phyloP scores from a whole-genome alignment of 2,888 invertebrate genomes.

The Meteorus cinctellus region DNA sequence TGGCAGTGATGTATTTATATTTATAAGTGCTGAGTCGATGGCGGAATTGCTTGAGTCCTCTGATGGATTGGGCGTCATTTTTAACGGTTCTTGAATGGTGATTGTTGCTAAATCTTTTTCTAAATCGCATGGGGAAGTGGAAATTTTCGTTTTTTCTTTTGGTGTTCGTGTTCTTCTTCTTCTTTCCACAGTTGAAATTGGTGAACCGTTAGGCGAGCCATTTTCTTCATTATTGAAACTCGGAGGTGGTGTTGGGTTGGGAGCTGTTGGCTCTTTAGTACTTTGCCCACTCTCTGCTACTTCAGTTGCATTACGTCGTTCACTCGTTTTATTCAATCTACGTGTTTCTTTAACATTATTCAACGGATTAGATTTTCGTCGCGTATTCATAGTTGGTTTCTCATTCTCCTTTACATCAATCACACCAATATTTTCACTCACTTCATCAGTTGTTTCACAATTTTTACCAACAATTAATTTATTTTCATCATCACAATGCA shows the following conservation, averaged over 20 bases:
- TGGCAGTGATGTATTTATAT: constrained; percentile 16
- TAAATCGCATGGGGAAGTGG: constrained; percentile 28
- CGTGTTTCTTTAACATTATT: constrained; percentile 30
- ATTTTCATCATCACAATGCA: constrained; percentile 52
- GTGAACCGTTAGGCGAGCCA: constrained; percentile 36
- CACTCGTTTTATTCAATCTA: neutral
- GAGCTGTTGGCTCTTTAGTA: neutral
- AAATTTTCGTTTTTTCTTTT: constrained; percentile 22
- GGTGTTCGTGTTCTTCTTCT: constrained; percentile 26
- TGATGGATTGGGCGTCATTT: neutral
- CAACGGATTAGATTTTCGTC: constrained; percentile 35
- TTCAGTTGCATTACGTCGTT: constrained; percentile 1
- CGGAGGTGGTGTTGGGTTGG: neutral
- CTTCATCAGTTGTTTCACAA: neutral
- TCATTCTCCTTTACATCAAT: neutral
- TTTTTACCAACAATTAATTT: constrained; percentile 12
- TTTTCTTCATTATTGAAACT: constrained; percentile 34
- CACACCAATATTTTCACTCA: neutral
- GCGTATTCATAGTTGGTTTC: neutral
- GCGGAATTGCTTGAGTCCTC: constrained; percentile 25
- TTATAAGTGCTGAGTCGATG: constrained; percentile 6
- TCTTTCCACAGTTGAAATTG: constrained; percentile 29
- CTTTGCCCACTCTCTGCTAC: neutral
- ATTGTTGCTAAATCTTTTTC: constrained; percentile 40
- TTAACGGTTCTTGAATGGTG: constrained; percentile 11